Evolutionary conservation across 2,888 invertebrate species (phyloP).

Genomic region (Diarsia rubi): DNA sequence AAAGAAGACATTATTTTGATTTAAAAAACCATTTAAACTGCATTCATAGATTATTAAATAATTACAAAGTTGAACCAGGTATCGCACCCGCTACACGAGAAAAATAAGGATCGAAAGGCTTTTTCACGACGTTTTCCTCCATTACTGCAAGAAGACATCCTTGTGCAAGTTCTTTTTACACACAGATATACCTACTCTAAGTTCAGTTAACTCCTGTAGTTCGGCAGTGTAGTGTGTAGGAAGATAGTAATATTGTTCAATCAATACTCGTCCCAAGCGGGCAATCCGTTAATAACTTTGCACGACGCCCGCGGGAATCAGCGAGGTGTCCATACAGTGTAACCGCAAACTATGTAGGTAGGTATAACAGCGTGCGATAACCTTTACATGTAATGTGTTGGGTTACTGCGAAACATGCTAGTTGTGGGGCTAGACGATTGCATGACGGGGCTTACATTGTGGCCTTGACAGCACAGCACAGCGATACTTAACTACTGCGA

Average conservation of each 20-base stretch:
- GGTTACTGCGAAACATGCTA: not conserved
- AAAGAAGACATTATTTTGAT: no score
- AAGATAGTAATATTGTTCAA: conserved; percentile 4
- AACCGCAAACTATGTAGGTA: not conserved
- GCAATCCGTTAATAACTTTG: conserved; percentile 37
- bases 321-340: not conserved
- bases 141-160: not conserved
- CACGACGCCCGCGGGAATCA: conserved; percentile 15
- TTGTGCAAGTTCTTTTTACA: not conserved
- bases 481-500: not conserved
- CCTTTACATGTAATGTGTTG: not conserved
- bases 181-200: not conserved
- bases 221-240: not conserved
- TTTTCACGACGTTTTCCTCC: not conserved
- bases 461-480: not conserved
- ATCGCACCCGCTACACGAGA: no score
- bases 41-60: no score
- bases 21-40: no score
- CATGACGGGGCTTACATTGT: not conserved
- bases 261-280: conserved; percentile 28
- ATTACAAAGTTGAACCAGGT: no score
- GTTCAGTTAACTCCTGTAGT: not conserved
- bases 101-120: no score
- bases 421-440: not conserved
- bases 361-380: not conserved